These are phyloP conservation scores for Sturnira hondurensis DNA, from an alignment of 2,113 vertebrate species.

Conservation along the genomic window DNA sequence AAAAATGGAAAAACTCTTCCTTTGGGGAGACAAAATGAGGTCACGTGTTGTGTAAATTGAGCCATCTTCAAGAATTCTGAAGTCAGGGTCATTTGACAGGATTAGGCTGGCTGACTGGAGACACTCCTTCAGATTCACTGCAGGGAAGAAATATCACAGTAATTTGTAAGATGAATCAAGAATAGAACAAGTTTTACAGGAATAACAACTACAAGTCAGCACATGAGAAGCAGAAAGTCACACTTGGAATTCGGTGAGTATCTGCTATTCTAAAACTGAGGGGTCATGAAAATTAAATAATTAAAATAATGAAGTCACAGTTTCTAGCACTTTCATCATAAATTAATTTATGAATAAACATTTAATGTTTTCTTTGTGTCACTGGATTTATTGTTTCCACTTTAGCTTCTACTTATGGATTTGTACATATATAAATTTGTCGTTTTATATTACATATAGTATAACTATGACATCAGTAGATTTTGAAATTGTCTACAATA, in stretches of 20 bases:
- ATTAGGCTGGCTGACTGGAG: conserved; percentile 68
- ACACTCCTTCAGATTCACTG: conserved; percentile 80
- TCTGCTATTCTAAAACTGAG: background rate
- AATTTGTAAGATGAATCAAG: conserved; percentile 46
- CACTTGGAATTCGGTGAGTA: background rate
- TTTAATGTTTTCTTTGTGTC: background rate
- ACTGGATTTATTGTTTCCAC: background rate
- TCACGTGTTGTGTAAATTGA: conserved; percentile 78
- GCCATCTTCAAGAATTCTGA: conserved; percentile 80
- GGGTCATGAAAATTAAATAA: background rate
- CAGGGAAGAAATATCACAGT: conserved; percentile 56
- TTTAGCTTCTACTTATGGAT: background rate
- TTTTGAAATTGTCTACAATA: background rate
- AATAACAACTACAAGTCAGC: background rate
- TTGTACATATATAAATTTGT: background rate
- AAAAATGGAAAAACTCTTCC: conserved; percentile 81
- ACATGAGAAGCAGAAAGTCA: background rate
- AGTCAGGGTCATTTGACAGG: conserved; percentile 76
- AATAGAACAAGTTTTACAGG: conserved; percentile 55
- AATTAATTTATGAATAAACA: background rate
- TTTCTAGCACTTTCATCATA: conserved; percentile 5
- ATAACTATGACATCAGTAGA: background rate
- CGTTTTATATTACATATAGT: background rate
- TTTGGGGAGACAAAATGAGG: conserved; percentile 76
- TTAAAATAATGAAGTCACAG: background rate